phyloP scores from a whole-genome alignment of 2,113 vertebrate genomes.

The Morphnarchus princeps region DNA sequence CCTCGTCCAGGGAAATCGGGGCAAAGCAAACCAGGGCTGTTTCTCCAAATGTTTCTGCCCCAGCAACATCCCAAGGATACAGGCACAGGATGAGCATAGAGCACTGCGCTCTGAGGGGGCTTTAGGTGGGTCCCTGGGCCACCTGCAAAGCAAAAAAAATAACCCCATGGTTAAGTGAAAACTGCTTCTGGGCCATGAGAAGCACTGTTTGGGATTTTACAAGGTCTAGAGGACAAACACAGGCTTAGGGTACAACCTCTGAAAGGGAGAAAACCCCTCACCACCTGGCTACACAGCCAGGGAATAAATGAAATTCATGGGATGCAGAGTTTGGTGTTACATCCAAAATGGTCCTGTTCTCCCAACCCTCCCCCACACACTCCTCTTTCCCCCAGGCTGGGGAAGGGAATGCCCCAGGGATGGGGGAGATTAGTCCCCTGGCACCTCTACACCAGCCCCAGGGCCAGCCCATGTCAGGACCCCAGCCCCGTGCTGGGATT shows the following conservation, averaged over 20 bases:
- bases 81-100: not conserved
- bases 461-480: not conserved
- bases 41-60: not conserved
- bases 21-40: not conserved
- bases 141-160: not conserved
- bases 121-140: not conserved
- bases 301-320: not conserved
- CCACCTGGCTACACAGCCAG: no score
- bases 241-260: not conserved
- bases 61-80: not conserved
- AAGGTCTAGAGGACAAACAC: not conserved
- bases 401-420: not conserved
- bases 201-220: not conserved
- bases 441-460: not conserved
- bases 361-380: not conserved
- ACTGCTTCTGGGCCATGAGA: not conserved
- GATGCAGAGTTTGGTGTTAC: no score
- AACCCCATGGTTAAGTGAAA: not conserved
- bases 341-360: not conserved
- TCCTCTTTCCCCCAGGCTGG: not conserved
- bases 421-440: not conserved
- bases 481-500: not conserved
- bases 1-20: not conserved
- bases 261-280: not conserved
- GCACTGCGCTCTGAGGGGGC: fast-evolving